These are phyloP conservation scores for Trachelus troglodyta DNA, from an alignment of 2,888 invertebrate genomes.

Conservation along the genomic window DNA sequence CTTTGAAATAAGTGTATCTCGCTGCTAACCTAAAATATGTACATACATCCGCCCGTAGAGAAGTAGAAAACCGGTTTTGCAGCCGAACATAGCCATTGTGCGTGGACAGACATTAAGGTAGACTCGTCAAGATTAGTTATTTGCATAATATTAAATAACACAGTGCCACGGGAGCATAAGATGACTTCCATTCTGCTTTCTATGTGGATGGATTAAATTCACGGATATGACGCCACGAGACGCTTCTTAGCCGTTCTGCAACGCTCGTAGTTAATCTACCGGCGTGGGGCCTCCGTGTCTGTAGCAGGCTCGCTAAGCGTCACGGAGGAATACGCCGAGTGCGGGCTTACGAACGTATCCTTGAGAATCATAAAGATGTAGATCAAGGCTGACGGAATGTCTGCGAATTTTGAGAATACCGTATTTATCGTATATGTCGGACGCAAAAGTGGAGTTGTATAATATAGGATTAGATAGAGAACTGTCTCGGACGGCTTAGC, in stretches of 20 bases:
- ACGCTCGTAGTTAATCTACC: not conserved
- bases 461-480: not conserved
- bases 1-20: not conserved
- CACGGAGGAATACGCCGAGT: not conserved
- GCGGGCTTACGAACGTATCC: not conserved
- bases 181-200: not conserved
- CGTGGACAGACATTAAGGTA: not conserved
- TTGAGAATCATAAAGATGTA: not conserved
- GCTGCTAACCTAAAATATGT: not conserved
- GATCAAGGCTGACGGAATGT: not conserved
- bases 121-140: not conserved
- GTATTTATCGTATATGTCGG: not conserved
- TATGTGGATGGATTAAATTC: not conserved
- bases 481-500: not conserved
- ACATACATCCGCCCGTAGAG: not conserved
- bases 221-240: not conserved
- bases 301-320: not conserved
- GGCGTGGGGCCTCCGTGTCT: not conserved
- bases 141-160: not conserved
- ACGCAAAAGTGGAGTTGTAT: not conserved
- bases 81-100: not conserved
- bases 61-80: not conserved
- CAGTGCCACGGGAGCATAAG: not conserved
- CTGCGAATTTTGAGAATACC: not conserved
- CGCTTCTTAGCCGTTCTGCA: not conserved